Evolutionary conservation across 2,888 invertebrate species (phyloP).

Genomic region (Dasysyrphus tricinctus): DNA sequence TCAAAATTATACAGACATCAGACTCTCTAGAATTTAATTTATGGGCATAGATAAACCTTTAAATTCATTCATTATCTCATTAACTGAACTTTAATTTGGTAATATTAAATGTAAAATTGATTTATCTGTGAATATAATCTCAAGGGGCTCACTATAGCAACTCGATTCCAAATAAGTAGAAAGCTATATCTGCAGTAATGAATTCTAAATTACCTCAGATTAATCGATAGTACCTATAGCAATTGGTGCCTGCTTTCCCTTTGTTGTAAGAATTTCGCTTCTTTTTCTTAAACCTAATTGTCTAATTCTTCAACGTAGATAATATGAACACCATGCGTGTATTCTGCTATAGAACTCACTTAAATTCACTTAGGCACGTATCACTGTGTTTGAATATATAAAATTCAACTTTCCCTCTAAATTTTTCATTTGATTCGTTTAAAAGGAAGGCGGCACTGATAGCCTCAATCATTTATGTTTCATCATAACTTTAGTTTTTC

Average conservation of each 20-base stretch:
- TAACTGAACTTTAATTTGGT: not conserved
- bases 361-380: constrained; percentile 62
- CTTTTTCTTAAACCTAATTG: constrained; percentile 30
- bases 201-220: constrained; percentile 43
- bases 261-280: constrained; percentile 24
- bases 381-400: not conserved
- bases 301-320: constrained; percentile 22
- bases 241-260: constrained; percentile 15
- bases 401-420: constrained; percentile 38
- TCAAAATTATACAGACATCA: too few species aligned
- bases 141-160: constrained; percentile 3
- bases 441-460: constrained; percentile 52
- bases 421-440: constrained; percentile 24
- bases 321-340: not conserved
- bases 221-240: not conserved
- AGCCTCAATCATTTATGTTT: constrained; percentile 45
- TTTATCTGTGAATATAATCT: constrained; percentile 25
- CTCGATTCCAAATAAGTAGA: constrained; percentile 3
- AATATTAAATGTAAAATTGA: constrained; percentile 6
- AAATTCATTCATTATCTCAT: not conserved
- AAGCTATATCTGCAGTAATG: constrained; percentile 30
- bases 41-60: too few species aligned
- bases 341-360: constrained; percentile 21
- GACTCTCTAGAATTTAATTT: too few species aligned
- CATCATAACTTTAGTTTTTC: constrained; percentile 36